Percentiles rank a stretch among this genome's conserved stretches.
Conservation (phyloP, 2,113 vertebrate genomes). For the Mormyrus lacerda region DNA sequence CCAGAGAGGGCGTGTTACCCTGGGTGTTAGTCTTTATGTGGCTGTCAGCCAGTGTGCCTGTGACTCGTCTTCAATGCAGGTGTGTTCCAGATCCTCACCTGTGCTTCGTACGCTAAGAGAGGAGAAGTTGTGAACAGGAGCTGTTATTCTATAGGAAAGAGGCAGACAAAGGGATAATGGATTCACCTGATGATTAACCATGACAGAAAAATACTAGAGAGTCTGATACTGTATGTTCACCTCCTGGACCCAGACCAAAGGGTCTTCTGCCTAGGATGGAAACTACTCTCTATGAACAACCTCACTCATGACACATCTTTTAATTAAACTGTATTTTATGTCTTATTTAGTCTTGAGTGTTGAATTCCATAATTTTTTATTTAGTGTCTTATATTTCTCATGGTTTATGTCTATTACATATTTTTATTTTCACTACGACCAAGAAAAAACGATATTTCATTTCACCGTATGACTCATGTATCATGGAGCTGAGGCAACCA, state of each 20-base stretch:
- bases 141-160: constrained; percentile 50
- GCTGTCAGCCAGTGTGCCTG: background rate
- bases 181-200: background rate
- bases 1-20: background rate
- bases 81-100: constrained; percentile 38
- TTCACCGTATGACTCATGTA: background rate
- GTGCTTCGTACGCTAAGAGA: constrained; percentile 48
- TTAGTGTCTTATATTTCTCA: background rate
- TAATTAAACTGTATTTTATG: background rate
- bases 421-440: background rate
- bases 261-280: background rate
- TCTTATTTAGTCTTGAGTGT: background rate
- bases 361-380: background rate
- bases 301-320: background rate
- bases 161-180: background rate
- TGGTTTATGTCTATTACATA: background rate
- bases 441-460: background rate
- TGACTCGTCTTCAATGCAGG: background rate
- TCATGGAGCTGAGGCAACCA: background rate
- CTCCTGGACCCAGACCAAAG: background rate
- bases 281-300: background rate
- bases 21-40: background rate
- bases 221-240: background rate
- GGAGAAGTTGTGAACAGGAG: constrained; percentile 52
- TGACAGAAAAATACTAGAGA: background rate